A percentile compares a stretch with the other conserved stretches of the same genome.
phyloP scores from a whole-genome alignment of 2,113 vertebrate species.

The Bubo scandiacus region DNA sequence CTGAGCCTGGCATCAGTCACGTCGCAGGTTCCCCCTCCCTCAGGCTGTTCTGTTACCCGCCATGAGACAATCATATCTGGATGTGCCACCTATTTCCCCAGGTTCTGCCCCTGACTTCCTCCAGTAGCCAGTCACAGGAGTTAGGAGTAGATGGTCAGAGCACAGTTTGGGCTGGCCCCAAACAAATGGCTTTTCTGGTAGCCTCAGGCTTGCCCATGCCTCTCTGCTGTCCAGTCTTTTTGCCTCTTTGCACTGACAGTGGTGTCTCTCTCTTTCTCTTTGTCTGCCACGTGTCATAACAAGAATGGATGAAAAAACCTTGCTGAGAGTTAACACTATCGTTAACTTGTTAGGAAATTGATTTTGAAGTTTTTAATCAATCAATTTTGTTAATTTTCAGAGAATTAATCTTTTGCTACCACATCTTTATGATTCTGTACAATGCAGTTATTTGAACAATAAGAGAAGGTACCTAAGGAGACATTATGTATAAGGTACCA shows the following conservation, averaged over 20 bases:
- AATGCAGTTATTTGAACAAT: background rate
- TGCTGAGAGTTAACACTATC: background rate
- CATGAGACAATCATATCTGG: background rate
- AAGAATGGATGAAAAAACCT: background rate
- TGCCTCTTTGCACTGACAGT: background rate
- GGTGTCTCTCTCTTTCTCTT: background rate
- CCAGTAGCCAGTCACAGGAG: background rate
- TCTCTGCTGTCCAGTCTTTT: background rate
- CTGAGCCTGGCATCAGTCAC: background rate
- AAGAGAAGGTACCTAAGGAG: background rate
- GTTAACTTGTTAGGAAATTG: background rate
- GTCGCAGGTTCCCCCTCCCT: background rate
- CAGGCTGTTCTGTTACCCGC: background rate
- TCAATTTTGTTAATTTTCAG: background rate
- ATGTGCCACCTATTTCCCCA: background rate
- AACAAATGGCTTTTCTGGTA: background rate
- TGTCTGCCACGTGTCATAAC: background rate
- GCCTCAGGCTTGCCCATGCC: rapidly evolving
- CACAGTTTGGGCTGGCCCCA: background rate
- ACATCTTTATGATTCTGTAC: background rate
- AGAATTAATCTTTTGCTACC: background rate
- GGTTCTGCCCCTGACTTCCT: background rate
- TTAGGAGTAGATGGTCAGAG: background rate
- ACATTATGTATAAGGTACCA: background rate
- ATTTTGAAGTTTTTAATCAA: background rate